Evolutionary conservation across 2,888 invertebrate species (phyloP), one percentile per base, ranked within the genome.

Genomic region (Poecilus cupreus): DNA sequence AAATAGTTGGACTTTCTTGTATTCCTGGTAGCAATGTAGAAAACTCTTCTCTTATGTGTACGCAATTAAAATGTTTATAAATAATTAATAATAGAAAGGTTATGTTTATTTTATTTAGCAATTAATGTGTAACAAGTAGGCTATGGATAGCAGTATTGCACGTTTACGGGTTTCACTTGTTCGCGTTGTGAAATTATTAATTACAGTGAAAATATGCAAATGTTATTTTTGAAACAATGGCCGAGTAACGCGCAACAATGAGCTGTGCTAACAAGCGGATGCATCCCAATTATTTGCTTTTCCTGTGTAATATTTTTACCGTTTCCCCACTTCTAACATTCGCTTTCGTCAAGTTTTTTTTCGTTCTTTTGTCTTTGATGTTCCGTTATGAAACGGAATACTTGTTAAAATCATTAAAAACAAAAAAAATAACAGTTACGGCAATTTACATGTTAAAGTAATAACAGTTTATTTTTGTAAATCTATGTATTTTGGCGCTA

Each of bases 151-250:
- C 37, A 43, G 57, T 74, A 80, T 80, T 72, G 80, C 80, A 80
- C 80, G 72, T 43, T 51, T 20, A 20, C 49, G 37, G 26, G 79
- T 80, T 80, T 80, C 80, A 72, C 80, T 77, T 57, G 22, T 76
- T 24, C 8, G 4, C 18, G 51, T 80, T 80, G 80, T 80, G 80
- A 80, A 80, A 80, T 80, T 54, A 80, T 80, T 80, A 80, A 80
- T 72, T 72, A 54, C 74, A 64, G 80, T 72, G 80, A 80, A 80
- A 80, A 72, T 80, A 80, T 80, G 80, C 72, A 80, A 80, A 80
- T 80, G 72, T 37, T 51, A 32, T 60, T 76, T 76, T 79, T 79
- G 79, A 79, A 79, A 79, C 79, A 79, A 79, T 79, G 46, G 79
- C 37, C 76, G 76, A 26, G 46, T 43, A 16, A 24, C 16, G 16